phyloP scores from a whole-genome alignment of 2,797 vertebrate species.

The Neosilurus mollespiculum region DNA sequence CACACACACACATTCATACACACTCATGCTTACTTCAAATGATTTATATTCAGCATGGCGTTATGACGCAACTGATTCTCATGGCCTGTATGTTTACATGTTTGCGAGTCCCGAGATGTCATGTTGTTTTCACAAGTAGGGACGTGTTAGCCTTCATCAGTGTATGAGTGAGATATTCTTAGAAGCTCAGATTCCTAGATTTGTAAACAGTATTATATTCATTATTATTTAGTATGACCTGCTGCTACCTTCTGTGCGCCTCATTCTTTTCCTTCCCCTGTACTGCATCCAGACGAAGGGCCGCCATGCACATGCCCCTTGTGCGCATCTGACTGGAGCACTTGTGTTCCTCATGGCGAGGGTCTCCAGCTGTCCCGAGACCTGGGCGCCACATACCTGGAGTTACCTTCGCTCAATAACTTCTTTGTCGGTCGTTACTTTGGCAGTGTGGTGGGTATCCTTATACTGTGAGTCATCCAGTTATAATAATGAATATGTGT shows the following conservation, averaged over 20 bases:
- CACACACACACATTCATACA: not conserved
- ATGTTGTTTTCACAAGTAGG: conserved; percentile 28
- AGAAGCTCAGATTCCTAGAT: conserved; percentile 12
- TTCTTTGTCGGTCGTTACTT: conserved; percentile 93
- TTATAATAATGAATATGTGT: not conserved
- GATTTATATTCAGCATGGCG: conserved; percentile 40
- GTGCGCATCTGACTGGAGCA: conserved; percentile 90
- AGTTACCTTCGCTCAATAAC: conserved; percentile 89
- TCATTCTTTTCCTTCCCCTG: conserved; percentile 28
- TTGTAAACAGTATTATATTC: not conserved
- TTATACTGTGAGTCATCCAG: not conserved
- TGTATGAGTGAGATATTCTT: conserved; percentile 25
- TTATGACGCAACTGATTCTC: conserved; percentile 37
- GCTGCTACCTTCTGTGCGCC: conserved; percentile 13
- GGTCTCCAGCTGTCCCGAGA: conserved; percentile 91
- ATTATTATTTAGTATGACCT: conserved; percentile 6
- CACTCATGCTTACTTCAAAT: conserved; percentile 29
- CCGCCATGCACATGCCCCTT: conserved; percentile 90
- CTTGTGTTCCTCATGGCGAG: conserved; percentile 87
- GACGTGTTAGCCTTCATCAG: conserved; percentile 6
- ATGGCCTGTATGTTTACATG: conserved; percentile 29
- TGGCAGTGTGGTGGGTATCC: conserved; percentile 86
- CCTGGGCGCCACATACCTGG: conserved; percentile 90
- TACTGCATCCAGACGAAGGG: conserved; percentile 75
- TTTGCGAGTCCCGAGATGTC: conserved; percentile 22